Evolutionary conservation across 2,797 vertebrate species (phyloP), one percentile per base, ranked within the genome.

Genomic region (Aeoliscus strigatus): DNA sequence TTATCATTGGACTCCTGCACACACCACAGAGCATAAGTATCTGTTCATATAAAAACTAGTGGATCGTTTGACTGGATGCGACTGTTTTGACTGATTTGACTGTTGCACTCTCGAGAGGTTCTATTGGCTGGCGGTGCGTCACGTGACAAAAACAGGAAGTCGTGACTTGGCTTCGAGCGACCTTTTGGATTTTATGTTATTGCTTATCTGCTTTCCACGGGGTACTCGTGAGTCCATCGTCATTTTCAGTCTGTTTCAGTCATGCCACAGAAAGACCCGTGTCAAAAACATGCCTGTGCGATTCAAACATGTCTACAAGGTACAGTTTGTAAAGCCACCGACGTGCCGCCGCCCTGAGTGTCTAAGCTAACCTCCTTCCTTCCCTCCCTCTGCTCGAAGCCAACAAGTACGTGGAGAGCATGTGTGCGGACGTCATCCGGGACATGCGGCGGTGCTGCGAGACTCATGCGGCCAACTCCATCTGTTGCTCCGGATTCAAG

Each of bases 301-400:
- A 86, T 86, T 52, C 84, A 86, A 4, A 58, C 31, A 29, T 86
- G 84, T 68, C 60, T 86, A 59, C 84, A 86, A 85, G 84, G 84
- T 86, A 71, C 16, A 30, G 9, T 9, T 6, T 3, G 2, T 9
- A 23, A 7, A 2, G 4, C 2, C 23, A 13, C 14, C 6, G 16
- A 0, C 9, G 6, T 14, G 24, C 1, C 14, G 4, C 24, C 27
- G 2, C n/a, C n/a, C n/a, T 9, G 9, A 29, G 4, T 25, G 24
- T 21, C 10, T 16, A 13, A 40, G 15, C 9, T n/a, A 39, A 39
- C 7, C 1, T 2, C 13, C 11, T 6, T 5, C 5, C 5, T 34
- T n/a, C n/a, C n/a, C n/a, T n/a, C n/a, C n/a, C n/a, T n/a, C n/a
- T n/a, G n/a, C n/a, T n/a, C n/a, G 32, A 66, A 86, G 84, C 82